Conservation (phyloP, 2,113 vertebrate species). For the Cyanistes caeruleus region DNA sequence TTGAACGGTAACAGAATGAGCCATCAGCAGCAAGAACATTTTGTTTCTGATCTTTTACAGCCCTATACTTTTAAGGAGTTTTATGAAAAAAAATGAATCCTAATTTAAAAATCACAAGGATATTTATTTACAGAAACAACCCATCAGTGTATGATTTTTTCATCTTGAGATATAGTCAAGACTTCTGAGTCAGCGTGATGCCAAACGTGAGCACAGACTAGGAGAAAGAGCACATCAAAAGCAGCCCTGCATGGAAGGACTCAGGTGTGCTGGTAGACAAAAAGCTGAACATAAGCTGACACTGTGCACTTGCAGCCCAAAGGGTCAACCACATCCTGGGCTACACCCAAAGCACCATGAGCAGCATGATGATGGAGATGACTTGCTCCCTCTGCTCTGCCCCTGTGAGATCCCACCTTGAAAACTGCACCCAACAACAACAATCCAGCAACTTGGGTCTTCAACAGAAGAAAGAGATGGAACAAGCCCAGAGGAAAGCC, state of each 20-base stretch:
- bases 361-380: fast-evolving
- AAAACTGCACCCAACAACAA: not conserved
- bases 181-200: not conserved
- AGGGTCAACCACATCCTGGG: not conserved
- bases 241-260: not conserved
- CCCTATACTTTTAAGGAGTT: not conserved
- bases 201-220: not conserved
- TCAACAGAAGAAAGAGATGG: not conserved
- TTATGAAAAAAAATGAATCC: not conserved
- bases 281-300: not conserved
- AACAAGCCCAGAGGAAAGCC: not conserved
- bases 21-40: not conserved
- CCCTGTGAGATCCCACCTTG: not conserved
- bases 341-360: not conserved
- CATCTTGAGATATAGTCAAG: not conserved
- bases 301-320: not conserved
- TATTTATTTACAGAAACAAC: not conserved
- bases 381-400: not conserved
- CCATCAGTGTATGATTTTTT: not conserved
- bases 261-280: fast-evolving
- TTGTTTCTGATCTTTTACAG: not conserved
- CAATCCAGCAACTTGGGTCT: not conserved
- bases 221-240: not conserved
- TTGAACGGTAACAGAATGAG: not conserved
- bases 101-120: not conserved